phyloP scores from a whole-genome alignment of 2,888 invertebrate genomes.

The Caenorhabditis wallacei region DNA sequence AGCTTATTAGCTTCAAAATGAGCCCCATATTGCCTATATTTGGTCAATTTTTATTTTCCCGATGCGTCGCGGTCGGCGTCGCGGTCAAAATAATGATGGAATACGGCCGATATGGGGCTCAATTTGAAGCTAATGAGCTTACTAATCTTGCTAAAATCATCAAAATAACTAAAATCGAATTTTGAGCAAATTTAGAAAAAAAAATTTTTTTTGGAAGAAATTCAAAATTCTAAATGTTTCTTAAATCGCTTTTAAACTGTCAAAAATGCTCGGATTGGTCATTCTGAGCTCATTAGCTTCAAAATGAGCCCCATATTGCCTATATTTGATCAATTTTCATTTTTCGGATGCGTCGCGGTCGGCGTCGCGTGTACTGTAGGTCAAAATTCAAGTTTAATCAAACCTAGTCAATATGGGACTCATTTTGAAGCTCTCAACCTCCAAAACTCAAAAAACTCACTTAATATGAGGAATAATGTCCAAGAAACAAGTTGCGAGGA shows the following conservation, averaged over 20 bases:
- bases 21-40: constrained; percentile 15
- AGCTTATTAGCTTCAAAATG: not conserved
- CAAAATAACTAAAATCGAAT: not conserved
- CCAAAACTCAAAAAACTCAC: constrained; percentile 55
- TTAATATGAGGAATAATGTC: constrained; percentile 81
- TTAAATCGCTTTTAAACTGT: not conserved
- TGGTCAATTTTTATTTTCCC: not conserved
- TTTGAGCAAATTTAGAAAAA: not conserved
- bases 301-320: constrained; percentile 1
- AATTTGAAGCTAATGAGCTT: not conserved
- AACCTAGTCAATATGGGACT: not conserved
- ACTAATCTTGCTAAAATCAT: not conserved
- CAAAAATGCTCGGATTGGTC: too few species aligned
- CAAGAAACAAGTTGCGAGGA: constrained; percentile 80
- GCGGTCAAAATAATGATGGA: too few species aligned
- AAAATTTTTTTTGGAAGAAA: not conserved
- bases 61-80: too few species aligned
- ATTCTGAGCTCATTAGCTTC: not conserved
- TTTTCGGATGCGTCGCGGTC: not conserved
- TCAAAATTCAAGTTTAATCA: not conserved
- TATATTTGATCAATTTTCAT: not conserved
- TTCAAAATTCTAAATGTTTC: not conserved
- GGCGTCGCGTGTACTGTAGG: constrained; percentile 1
- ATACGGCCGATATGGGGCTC: constrained; percentile 3
- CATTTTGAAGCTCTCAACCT: not conserved